Evolutionary conservation across 2,797 vertebrate genomes (phyloP).

Genomic region (Okamejei kenojei): DNA sequence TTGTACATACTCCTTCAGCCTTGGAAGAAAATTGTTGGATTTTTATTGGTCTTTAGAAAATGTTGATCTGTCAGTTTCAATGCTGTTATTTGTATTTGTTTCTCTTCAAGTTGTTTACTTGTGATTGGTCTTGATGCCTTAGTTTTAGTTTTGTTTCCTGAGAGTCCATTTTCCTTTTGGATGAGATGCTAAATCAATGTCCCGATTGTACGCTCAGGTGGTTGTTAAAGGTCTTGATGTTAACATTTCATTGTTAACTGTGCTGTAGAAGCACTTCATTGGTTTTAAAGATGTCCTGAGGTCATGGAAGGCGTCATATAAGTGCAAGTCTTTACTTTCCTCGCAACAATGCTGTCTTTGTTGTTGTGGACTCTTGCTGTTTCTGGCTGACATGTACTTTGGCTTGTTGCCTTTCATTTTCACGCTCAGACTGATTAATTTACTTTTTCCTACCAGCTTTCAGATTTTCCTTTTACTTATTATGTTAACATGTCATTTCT

Average conservation of each 20-base stretch:
- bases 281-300: too few relatives aligned
- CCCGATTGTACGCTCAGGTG: too few relatives aligned
- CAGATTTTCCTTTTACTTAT: not conserved
- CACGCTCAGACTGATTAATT: not conserved
- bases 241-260: too few relatives aligned
- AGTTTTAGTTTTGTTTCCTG: not conserved
- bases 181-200: too few relatives aligned
- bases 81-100: not conserved
- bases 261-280: too few relatives aligned
- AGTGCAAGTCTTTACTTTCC: too few relatives aligned
- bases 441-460: not conserved
- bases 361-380: not conserved
- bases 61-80: not conserved
- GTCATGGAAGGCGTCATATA: too few relatives aligned
- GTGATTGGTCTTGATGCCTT: not conserved
- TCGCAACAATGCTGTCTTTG: too few relatives aligned
- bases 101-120: not conserved
- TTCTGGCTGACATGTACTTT: not conserved
- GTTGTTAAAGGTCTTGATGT: too few relatives aligned
- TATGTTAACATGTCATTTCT: not conserved
- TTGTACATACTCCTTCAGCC: not conserved
- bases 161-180: not conserved
- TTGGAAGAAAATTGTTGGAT: not conserved
- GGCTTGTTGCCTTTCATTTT: not conserved
- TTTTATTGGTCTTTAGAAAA: not conserved